Conservation (phyloP, 2,797 vertebrate species). For the Microctenopoma stevenorrisi region DNA sequence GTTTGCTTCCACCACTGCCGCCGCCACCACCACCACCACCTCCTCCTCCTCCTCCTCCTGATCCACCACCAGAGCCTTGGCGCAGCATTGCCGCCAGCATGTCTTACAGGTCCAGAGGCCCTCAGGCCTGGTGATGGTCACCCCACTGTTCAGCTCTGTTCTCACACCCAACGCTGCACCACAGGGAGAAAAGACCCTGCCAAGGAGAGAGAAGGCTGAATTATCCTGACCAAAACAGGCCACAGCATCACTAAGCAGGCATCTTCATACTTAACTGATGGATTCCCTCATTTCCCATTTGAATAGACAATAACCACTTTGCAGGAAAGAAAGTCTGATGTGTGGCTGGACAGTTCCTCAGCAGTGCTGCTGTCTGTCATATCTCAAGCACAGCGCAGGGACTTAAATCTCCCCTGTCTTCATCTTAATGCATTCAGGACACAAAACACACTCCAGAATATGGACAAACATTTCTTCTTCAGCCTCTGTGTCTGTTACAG, state of each 20-base stretch:
- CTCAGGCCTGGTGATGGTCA: constrained; percentile 47
- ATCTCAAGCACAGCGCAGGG: not conserved
- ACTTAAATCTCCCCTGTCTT: not conserved
- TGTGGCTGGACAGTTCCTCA: not conserved
- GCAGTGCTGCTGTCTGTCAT: not conserved
- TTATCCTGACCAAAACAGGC: not conserved
- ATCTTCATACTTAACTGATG: not conserved
- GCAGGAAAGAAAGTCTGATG: not conserved
- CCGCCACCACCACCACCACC: constrained; percentile 71
- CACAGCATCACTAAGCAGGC: not conserved
- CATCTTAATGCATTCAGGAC: constrained; percentile 4
- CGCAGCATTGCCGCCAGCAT: constrained; percentile 87
- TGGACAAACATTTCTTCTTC: too few species aligned
- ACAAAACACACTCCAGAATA: constrained; percentile 16
- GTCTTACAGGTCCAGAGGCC: constrained; percentile 53
- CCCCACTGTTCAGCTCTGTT: constrained; percentile 48
- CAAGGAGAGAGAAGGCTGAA: constrained; percentile 18
- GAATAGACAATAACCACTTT: too few species aligned
- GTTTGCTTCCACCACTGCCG: constrained; percentile 79
- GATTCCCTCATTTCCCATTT: not conserved
- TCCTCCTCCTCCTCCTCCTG: constrained; percentile 43
- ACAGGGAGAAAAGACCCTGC: constrained; percentile 60
- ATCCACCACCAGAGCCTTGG: constrained; percentile 75
- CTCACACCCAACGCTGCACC: constrained; percentile 58
- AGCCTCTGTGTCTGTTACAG: too few species aligned